Evolutionary conservation across 2,113 vertebrate genomes (phyloP).

Genomic region (Gambusia affinis): DNA sequence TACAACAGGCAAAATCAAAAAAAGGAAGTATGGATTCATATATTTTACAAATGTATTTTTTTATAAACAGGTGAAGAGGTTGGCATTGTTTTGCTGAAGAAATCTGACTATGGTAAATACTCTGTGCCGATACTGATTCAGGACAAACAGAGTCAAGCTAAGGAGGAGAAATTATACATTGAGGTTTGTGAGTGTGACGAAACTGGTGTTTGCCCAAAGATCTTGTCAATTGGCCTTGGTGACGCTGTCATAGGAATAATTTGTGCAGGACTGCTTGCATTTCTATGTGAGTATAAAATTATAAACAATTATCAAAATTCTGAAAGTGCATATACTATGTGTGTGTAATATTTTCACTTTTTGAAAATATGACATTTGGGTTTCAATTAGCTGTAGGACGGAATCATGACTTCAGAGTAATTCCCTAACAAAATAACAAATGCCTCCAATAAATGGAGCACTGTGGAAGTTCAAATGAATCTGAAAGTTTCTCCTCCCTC

Average conservation of each 20-base stretch:
- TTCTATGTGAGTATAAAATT: conserved; percentile 77
- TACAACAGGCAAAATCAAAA: too few relatives aligned
- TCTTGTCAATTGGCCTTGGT: conserved; percentile 23
- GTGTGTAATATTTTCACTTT: too few relatives aligned
- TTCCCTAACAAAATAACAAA: too few relatives aligned
- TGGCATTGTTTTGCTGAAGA: conserved; percentile 63
- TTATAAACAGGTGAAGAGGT: conserved; percentile 52
- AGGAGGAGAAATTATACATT: conserved; percentile 56
- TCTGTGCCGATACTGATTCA: conserved; percentile 72
- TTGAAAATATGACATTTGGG: too few relatives aligned
- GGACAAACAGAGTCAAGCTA: conserved; percentile 76
- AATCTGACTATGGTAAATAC: conserved; percentile 76
- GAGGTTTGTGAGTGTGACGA: conserved; percentile 76
- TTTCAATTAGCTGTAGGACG: too few relatives aligned
- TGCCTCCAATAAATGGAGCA: too few relatives aligned
- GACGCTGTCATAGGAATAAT: conserved; percentile 56
- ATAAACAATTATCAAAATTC: not conserved
- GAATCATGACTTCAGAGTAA: too few relatives aligned
- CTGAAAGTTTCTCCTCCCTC: too few relatives aligned
- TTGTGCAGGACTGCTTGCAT: conserved; percentile 63
- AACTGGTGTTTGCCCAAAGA: conserved; percentile 40
- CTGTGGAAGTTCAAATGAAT: too few relatives aligned
- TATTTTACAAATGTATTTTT: not conserved
- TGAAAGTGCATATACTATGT: too few relatives aligned
- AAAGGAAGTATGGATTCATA: too few relatives aligned